Evolutionary conservation across 2,888 invertebrate genomes (phyloP).

Genomic region (Pterobdella sp.): DNA sequence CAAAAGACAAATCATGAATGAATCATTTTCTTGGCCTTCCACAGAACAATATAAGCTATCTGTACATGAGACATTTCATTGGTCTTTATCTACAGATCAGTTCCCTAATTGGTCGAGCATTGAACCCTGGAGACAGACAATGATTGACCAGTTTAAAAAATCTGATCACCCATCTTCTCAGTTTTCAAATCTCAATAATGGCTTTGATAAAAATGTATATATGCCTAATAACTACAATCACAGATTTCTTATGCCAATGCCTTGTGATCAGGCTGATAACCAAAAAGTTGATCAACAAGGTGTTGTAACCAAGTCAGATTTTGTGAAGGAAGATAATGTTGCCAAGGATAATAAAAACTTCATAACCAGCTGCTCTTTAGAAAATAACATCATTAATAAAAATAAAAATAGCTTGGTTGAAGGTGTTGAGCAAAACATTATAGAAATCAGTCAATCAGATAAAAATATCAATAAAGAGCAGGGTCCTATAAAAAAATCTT

Average conservation of each 20-base stretch:
- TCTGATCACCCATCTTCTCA: constrained; percentile 3
- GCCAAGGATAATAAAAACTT: neutral
- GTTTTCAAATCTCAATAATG: neutral
- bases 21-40: constrained; percentile 24
- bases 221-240: neutral
- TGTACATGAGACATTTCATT: constrained; percentile 25
- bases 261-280: neutral
- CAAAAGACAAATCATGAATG: constrained; percentile 25
- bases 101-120: constrained; percentile 20
- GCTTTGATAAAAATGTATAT: neutral
- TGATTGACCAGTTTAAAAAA: constrained; percentile 26
- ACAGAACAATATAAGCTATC: constrained; percentile 28
- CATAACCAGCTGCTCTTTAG: neutral
- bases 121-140: constrained; percentile 28
- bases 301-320: neutral
- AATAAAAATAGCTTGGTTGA: neutral
- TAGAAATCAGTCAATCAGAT: too few species aligned
- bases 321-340: neutral
- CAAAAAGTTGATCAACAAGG: neutral
- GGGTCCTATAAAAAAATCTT: too few species aligned
- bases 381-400: neutral
- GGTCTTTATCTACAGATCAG: constrained; percentile 17
- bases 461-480: too few species aligned
- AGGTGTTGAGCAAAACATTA: too few species aligned
- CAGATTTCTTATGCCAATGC: neutral